Evolutionary conservation across 2,113 vertebrate genomes (phyloP).

Genomic region (Sitta europaea): DNA sequence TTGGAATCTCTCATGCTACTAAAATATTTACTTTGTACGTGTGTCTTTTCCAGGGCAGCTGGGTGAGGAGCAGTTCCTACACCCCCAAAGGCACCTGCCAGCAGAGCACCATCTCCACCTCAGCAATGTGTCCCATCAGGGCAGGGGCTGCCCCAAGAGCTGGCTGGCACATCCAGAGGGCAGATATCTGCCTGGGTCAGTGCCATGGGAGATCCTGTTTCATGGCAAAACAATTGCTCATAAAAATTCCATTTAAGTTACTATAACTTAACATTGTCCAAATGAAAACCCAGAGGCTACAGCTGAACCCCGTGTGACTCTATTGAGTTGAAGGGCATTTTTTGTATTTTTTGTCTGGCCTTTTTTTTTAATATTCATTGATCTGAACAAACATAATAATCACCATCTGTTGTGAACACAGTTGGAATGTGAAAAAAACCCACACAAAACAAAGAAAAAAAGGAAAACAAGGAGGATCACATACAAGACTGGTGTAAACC

Average conservation of each 20-base stretch:
- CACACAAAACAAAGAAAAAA: neutral
- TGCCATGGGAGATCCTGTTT: neutral
- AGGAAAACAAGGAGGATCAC: neutral
- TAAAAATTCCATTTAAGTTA: slow-evolving; percentile 56
- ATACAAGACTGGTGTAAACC: neutral
- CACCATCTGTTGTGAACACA: slow-evolving; percentile 48
- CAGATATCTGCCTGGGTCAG: neutral
- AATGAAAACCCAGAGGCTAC: slow-evolving; percentile 44
- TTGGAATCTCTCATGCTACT: neutral
- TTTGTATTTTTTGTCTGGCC: neutral
- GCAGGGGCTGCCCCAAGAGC: neutral
- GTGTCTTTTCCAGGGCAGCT: neutral
- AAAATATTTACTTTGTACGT: neutral
- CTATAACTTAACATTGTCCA: slow-evolving; percentile 36
- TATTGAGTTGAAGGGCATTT: slow-evolving; percentile 1
- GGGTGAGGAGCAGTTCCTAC: neutral
- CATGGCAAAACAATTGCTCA: slow-evolving; percentile 23
- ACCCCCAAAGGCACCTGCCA: neutral
- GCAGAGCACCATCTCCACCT: neutral
- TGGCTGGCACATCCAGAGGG: neutral
- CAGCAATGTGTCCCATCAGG: neutral
- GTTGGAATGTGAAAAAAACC: neutral
- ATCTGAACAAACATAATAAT: slow-evolving; percentile 54
- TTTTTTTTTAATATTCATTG: slow-evolving; percentile 22
- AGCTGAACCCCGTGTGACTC: slow-evolving; percentile 29